These are phyloP conservation scores for Bombycilla garrulus DNA, from an alignment of 2,113 vertebrate species.

Conservation along the genomic window DNA sequence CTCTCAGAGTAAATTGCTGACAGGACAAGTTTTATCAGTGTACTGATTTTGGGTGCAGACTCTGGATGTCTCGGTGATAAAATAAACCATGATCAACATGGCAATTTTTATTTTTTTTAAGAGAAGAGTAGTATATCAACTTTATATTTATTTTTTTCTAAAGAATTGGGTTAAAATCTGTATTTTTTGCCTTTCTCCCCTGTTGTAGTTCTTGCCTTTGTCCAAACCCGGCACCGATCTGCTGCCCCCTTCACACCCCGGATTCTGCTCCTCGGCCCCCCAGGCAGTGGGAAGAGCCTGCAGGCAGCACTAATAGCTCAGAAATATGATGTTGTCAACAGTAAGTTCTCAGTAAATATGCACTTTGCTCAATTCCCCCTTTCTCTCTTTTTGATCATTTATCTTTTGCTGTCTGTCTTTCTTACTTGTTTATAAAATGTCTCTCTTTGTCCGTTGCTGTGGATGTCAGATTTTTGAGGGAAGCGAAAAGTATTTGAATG, in stretches of 20 bases:
- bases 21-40: not conserved
- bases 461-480: not conserved
- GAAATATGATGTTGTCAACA: conserved; percentile 84
- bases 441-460: not conserved
- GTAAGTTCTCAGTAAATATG: conserved; percentile 74
- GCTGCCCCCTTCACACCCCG: conserved; percentile 82
- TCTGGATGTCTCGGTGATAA: not conserved
- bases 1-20: not conserved
- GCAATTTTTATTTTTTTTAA: not conserved
- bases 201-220: conserved; percentile 78
- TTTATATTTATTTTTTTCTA: not conserved
- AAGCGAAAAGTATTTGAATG: not conserved
- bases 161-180: not conserved
- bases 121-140: not conserved
- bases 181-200: not conserved
- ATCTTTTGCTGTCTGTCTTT: not conserved
- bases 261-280: conserved; percentile 84
- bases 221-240: conserved; percentile 69
- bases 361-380: conserved; percentile 25
- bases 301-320: conserved; percentile 85
- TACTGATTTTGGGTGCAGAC: not conserved
- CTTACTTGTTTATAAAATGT: not conserved
- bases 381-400: not conserved
- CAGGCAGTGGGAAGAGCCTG: conserved; percentile 87
- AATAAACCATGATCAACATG: not conserved